Evolutionary conservation across 2,797 vertebrate species (phyloP), one percentile per base, ranked within the genome.

Genomic region (Anguilla megastoma): DNA sequence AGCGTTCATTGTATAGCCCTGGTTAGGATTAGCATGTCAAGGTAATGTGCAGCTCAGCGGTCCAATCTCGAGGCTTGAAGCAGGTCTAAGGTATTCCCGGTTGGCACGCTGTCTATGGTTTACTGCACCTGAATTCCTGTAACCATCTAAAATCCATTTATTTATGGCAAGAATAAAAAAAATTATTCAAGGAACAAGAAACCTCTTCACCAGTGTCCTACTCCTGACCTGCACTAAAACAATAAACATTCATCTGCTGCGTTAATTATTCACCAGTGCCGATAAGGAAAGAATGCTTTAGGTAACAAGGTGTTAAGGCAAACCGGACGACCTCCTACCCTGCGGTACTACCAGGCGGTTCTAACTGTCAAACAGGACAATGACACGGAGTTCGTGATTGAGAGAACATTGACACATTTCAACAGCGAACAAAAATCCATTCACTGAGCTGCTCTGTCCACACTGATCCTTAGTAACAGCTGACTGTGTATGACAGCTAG

Each of bases 191-290:
- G 41, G 24, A 82, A 76, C 33, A 76, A 76, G 33, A 76, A 21
- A 50, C 79, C 79, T 82, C 41, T 48, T 50, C 21, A 41, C 30
- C 33, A 50, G 79, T 82, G 45, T 50, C 45, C 18, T 48, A 50
- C 45, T 6, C 36, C 89, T 87, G 90, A 56, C 58, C 16, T 89
- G 79, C 82, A 83, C 85, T 89, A 91, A 91, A 91, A 92, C 87
- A 83, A 85, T 76, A 91, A 80, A 92, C 93, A 93, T 16, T 41
- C 90, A 91, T 45, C 50, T 84, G 82, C 79, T 74, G 92, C 87
- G 90, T 93, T 91, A 95, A 95, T 95, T 90, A 96, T 96, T 96
- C 90, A 95, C 94, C 71, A 33, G 76, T 74, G 54, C 14, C 83
- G 94, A 96, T 95, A 95, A 94, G 90, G 90, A 24, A 84, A 91